phyloP scores from a whole-genome alignment of 1,140 invertebrate species.

The Drosophila murphyi region DNA sequence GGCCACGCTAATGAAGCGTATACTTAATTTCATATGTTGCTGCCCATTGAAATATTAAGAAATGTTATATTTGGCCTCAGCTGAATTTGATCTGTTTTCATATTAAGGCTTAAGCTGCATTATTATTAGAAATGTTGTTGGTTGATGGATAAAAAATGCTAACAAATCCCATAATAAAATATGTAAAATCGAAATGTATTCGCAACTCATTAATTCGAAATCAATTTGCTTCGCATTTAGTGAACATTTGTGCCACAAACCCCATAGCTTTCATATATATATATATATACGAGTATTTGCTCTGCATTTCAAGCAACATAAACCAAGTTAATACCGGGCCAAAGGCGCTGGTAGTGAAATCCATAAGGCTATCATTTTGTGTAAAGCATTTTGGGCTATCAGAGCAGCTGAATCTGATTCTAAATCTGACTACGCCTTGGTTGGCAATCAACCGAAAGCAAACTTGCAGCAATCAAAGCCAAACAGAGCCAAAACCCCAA shows the following conservation, averaged over 20 bases:
- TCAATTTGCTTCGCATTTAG: neutral
- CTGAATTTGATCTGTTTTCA: neutral
- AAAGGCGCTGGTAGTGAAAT: slow-evolving; percentile 10
- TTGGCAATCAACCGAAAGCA: slow-evolving; percentile 64
- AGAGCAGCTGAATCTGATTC: slow-evolving; percentile 53
- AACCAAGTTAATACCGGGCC: slow-evolving; percentile 20
- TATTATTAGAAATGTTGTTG: neutral
- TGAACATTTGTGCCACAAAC: neutral
- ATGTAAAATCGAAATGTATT: neutral
- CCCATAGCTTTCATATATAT: neutral
- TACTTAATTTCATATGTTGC: neutral
- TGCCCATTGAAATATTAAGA: neutral
- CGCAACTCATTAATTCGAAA: neutral
- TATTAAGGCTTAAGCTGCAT: neutral
- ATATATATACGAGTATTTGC: neutral
- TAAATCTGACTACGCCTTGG: slow-evolving; percentile 24
- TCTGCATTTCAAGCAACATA: neutral
- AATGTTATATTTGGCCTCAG: neutral
- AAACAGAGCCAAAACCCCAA: slow-evolving; percentile 58
- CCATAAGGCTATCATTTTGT: slow-evolving; percentile 66
- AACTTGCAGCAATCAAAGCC: slow-evolving; percentile 78
- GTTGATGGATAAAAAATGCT: neutral
- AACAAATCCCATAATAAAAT: neutral
- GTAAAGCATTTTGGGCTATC: slow-evolving; percentile 64
- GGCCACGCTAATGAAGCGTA: no score